phyloP scores from a whole-genome alignment of 37 sponge, comb jelly and placozoan genomes.

The Diacarnus erythraeanus region DNA sequence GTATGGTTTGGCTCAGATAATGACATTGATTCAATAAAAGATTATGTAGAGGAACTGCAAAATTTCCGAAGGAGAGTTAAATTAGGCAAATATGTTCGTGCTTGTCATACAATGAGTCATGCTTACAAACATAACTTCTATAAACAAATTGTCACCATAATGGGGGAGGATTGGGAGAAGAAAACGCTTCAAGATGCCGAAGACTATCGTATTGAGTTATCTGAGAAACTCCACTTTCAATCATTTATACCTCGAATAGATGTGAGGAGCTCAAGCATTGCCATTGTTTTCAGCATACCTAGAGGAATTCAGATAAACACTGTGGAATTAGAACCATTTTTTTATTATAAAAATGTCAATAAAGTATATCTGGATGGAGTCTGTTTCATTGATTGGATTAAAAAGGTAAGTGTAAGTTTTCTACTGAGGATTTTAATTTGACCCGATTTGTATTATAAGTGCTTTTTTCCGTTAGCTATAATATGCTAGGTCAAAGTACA shows the following conservation, averaged over 20 bases:
- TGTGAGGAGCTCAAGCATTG: background rate
- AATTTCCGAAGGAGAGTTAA: background rate
- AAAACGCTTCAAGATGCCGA: background rate
- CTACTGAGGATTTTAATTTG: too few species aligned
- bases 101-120: background rate
- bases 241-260: background rate
- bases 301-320: background rate
- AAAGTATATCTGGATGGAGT: background rate
- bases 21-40: background rate
- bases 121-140: background rate
- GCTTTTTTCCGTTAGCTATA: too few species aligned
- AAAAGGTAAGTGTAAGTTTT: too few species aligned
- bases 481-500: too few species aligned
- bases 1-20: too few species aligned
- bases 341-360: too few species aligned
- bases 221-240: background rate
- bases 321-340: background rate
- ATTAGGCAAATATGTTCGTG: background rate
- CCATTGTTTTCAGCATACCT: background rate
- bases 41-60: background rate
- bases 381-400: background rate
- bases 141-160: background rate
- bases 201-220: background rate
- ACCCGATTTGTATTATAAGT: too few species aligned
- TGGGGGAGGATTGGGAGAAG: background rate